phyloP scores from a whole-genome alignment of 2,113 vertebrate genomes.

The Leucopternis melanops region DNA sequence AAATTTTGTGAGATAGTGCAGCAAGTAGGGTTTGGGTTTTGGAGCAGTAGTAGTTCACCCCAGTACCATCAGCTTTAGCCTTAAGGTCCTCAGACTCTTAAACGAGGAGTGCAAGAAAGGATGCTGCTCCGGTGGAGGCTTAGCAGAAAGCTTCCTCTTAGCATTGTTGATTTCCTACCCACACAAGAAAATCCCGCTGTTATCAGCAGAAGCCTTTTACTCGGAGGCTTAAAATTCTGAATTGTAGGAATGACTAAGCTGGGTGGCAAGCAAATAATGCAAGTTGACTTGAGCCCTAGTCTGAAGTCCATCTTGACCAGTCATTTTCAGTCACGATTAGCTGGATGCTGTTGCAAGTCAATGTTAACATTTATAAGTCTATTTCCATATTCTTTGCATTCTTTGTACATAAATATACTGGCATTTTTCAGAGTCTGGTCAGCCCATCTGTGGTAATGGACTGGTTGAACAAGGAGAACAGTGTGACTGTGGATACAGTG shows the following conservation, averaged over 20 bases:
- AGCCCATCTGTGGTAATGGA: conserved; percentile 96
- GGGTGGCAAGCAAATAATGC: not conserved
- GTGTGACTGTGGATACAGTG: conserved; percentile 95
- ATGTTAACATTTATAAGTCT: not conserved
- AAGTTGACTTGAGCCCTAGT: not conserved
- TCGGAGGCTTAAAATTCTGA: not conserved
- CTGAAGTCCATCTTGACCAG: not conserved
- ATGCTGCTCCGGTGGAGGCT: not conserved
- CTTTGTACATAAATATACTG: not conserved
- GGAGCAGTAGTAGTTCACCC: not conserved
- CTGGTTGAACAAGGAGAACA: conserved; percentile 89
- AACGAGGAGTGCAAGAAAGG: not conserved
- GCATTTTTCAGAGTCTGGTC: conserved; percentile 86
- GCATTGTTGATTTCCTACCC: not conserved
- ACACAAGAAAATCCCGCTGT: not conserved
- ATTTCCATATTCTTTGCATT: not conserved
- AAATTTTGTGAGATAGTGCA: not conserved
- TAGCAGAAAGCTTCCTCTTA: not conserved
- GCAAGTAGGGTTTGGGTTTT: not conserved
- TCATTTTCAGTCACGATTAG: not conserved
- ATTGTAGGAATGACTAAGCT: not conserved
- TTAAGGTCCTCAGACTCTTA: not conserved
- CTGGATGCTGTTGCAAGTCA: not conserved
- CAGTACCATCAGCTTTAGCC: not conserved
- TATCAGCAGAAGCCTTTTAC: not conserved